phyloP scores from a whole-genome alignment of 2,113 vertebrate species.

The Miniopterus natalensis region DNA sequence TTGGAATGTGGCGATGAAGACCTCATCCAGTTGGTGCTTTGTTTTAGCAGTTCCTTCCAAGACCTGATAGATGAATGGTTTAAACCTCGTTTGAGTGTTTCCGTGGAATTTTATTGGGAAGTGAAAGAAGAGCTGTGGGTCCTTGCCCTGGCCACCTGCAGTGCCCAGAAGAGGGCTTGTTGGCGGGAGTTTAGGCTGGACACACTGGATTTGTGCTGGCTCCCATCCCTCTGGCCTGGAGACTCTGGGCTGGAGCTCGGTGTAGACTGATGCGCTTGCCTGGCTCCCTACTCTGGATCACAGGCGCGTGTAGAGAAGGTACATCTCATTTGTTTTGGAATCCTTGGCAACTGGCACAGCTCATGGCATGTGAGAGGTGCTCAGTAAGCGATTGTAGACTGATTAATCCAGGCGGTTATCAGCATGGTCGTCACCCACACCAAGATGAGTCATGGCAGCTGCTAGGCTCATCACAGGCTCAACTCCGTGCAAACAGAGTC shows the following conservation, averaged over 20 bases:
- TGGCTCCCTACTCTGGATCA: not conserved
- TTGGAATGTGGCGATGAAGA: not conserved
- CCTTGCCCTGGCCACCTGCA: no score
- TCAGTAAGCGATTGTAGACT: not conserved
- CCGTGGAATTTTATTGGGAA: not conserved
- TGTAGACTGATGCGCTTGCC: not conserved
- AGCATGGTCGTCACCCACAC: not conserved
- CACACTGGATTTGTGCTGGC: not conserved
- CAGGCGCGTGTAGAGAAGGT: not conserved
- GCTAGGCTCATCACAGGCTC: not conserved
- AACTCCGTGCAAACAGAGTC: not conserved
- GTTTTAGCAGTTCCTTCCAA: not conserved
- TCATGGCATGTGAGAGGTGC: not conserved
- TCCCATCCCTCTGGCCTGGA: not conserved
- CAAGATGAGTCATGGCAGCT: not conserved
- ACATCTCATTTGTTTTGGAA: not conserved
- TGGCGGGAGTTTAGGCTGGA: not conserved
- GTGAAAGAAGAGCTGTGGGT: not conserved
- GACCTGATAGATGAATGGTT: not conserved
- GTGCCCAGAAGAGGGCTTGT: not conserved
- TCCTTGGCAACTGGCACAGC: not conserved
- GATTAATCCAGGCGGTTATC: not conserved
- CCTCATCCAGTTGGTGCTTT: not conserved
- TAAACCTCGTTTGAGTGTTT: not conserved
- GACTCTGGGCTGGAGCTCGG: not conserved